These are phyloP conservation scores for Thyatira batis DNA, from an alignment of 2,888 invertebrate genomes.

Conservation along the genomic window DNA sequence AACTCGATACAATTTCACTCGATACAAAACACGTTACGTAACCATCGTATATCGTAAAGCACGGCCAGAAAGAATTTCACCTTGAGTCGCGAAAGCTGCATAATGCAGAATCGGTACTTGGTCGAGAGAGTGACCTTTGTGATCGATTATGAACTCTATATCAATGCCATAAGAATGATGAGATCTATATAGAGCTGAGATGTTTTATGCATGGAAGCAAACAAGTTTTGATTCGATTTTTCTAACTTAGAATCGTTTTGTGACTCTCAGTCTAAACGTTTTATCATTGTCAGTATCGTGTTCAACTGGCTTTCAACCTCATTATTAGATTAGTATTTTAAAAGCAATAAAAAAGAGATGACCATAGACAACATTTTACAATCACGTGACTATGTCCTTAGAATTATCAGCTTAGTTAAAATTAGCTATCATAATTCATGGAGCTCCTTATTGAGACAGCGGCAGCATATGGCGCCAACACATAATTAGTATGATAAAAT, in stretches of 20 bases:
- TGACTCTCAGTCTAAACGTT: neutral
- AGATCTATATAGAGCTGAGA: neutral
- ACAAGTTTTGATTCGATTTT: neutral
- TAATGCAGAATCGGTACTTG: conserved; percentile 19
- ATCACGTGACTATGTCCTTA: no score
- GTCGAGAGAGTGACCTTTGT: conserved; percentile 1
- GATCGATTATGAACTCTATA: conserved; percentile 2
- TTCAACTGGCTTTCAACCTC: no score
- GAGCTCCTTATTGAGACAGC: neutral
- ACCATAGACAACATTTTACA: no score
- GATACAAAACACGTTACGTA: conserved; percentile 14
- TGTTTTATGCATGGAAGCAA: neutral
- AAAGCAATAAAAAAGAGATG: no score
- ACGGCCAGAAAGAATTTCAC: conserved; percentile 54
- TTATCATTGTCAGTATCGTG: no score
- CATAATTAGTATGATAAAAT: conserved; percentile 2
- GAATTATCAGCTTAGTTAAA: neutral
- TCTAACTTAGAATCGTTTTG: neutral
- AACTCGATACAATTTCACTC: conserved; percentile 11
- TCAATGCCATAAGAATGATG: neutral
- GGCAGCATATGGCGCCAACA: conserved; percentile 2
- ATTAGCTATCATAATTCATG: neutral
- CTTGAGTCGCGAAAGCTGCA: conserved; percentile 63
- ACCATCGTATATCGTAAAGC: conserved; percentile 16
- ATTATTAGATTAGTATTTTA: no score